phyloP scores from a whole-genome alignment of 1,140 invertebrate species.

The Drosophila fuyamai region DNA sequence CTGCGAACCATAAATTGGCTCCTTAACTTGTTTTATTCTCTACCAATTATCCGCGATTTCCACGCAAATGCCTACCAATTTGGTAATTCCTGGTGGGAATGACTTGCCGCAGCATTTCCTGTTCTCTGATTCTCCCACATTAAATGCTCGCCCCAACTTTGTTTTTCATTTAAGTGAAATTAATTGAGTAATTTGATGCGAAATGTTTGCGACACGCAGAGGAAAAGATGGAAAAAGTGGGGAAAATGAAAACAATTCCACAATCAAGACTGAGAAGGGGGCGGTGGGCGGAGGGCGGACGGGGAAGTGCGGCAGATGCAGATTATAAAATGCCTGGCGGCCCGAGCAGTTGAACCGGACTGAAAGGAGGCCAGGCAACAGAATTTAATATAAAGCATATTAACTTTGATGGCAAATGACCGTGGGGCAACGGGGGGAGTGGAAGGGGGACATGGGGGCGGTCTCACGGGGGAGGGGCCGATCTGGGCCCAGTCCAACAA shows the following conservation, averaged over 20 bases:
- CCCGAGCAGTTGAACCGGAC: slow-evolving; percentile 39
- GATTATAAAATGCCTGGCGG: slow-evolving; percentile 60
- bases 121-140: slow-evolving; percentile 2
- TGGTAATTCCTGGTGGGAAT: slow-evolving; percentile 3
- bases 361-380: slow-evolving; percentile 57
- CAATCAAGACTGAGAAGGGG: slow-evolving; percentile 17
- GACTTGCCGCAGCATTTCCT: slow-evolving; percentile 12
- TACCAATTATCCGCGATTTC: slow-evolving; percentile 13
- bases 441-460: slow-evolving; percentile 1
- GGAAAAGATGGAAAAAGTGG: slow-evolving; percentile 21
- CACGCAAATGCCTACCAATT: slow-evolving; percentile 16
- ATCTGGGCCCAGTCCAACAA: slow-evolving; percentile 27
- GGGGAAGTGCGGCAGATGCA: slow-evolving; percentile 70
- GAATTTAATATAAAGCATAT: slow-evolving; percentile 81
- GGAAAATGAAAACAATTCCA: slow-evolving; percentile 32
- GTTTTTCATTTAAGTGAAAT: slow-evolving; percentile 70
- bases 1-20: slow-evolving; percentile 14
- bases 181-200: slow-evolving; percentile 78
- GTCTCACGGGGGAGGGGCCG: background rate
- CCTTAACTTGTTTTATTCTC: slow-evolving; percentile 6
- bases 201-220: slow-evolving; percentile 51
- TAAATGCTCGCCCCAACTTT: slow-evolving; percentile 20
- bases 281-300: slow-evolving; percentile 1
- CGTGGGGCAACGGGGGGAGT: slow-evolving; percentile 40
- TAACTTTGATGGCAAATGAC: slow-evolving; percentile 80